Base-by-base conservation (phyloP, 2,113 vertebrate genomes). In the Nycticorax nycticorax region DNA sequence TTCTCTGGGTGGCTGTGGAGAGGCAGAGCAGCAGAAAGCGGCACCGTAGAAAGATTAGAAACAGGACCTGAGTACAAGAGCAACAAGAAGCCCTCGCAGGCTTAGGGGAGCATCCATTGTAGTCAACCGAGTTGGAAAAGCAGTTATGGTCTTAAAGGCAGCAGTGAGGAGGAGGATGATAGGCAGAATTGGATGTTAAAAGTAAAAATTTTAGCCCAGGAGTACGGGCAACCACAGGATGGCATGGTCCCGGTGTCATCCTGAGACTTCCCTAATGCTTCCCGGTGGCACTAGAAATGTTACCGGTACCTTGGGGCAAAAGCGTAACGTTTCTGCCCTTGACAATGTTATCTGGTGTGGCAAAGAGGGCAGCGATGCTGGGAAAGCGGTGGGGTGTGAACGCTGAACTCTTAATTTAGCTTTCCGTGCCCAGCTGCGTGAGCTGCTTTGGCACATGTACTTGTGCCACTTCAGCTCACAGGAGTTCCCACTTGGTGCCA, bases 1-100 rank as follows among this genome's bases (percentile, higher is more conserved):
- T 89, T 92, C 67, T 76, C 67, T 33, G 59, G 26, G 50, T 88
- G 79, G 26, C 78, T 93, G 47, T 90, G 71, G 92, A 93, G 89
- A 87, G 77, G 37, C 15, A 67, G 63, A 23, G 18, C 8, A 90
- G 75, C 80, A 62, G 41, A 86, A 86, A 80, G 76, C 57, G 56
- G 57, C 47, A n/a, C 48, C 41, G 67, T 27, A 93, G 69, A 80
- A 78, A 73, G 62, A 69, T 66, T 24, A 88, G 77, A 87, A 74
- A 55, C 11, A 55, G 14, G 56, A 30, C 45, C 74, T 5, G 14
- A 75, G 45, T 60, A 26, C 26, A 62, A n/a, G n/a, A 67, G 79
- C 39, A 66, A 19, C 26, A 78, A 5, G 7, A 63, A 27, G 24
- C n/a, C 30, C 59, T 59, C 27, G 4, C 0, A 23, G 57, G 27